Evolutionary conservation across 2,797 vertebrate genomes (phyloP), one percentile per base, ranked within the genome.

Genomic region (Microtus obscurus): DNA sequence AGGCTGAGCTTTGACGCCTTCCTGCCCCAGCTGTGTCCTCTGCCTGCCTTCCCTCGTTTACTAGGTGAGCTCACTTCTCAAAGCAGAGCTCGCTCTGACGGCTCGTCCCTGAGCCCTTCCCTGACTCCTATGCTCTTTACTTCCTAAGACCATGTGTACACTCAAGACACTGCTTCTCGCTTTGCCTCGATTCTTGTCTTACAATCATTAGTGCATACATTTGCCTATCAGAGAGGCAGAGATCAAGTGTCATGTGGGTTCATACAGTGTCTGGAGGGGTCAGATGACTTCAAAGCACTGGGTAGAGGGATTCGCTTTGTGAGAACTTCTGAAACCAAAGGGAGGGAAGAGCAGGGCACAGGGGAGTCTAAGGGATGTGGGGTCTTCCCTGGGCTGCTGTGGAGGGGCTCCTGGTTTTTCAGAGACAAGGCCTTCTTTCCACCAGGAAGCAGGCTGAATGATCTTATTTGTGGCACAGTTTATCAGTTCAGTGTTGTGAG

Each of bases 251-350:
- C 74, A 53, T 45, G 48, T 88, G 45, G 83, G 48, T 77, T 88
- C 67, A 16, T 45, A 45, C 17, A 80, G 40, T 78, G 37, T 95
- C 87, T 83, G 67, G 73, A 73, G 81, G 81, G n/a, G 48, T 21
- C 43, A 69, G 63, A 69, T 37, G 45, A 80, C 12, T 27, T 31
- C 65, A 59, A 65, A 87, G 63, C 37, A 27, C 61, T 2, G 71
- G 40, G 21, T 25, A 14, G 71, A 69, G 27, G 23, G n/a, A 21
- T 87, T 89, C 8, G 31, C 79, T 82, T 76, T 87, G 34, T 56
- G 81, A 87, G 93, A 85, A 69, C 45, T 85, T 83, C n/a, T 12
- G 43, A 92, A 79, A 91, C 74, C 63, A 77, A 94, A 91, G 69
- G 37, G 59, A 86, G 87, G 90, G 59, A 74, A 9, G 51, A 89